Evolutionary conservation across 2,797 vertebrate genomes (phyloP).

Genomic region (Halcyon badia): DNA sequence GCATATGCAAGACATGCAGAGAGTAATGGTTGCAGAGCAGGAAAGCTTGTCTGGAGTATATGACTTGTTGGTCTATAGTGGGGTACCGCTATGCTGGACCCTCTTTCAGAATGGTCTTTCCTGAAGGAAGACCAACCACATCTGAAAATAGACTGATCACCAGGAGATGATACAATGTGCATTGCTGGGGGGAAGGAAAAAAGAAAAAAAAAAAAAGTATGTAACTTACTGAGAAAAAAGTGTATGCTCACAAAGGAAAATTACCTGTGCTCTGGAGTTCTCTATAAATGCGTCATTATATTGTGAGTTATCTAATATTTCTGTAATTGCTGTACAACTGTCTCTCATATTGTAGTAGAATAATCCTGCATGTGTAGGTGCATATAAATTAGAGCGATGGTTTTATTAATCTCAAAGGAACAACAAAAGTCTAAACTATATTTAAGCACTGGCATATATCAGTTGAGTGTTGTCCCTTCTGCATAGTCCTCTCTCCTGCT

Average conservation of each 20-base stretch:
- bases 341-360: not conserved
- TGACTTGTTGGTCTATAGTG: not conserved
- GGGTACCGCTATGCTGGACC: accelerated
- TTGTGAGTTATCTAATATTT: not conserved
- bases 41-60: not conserved
- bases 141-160: not conserved
- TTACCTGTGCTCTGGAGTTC: not conserved
- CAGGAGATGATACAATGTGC: not conserved
- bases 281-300: not conserved
- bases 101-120: not conserved
- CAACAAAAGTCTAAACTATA: not conserved
- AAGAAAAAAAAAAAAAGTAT: not conserved
- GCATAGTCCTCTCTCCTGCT: not conserved
- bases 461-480: not conserved
- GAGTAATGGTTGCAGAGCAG: not conserved
- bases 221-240: not conserved
- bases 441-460: not conserved
- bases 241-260: not conserved
- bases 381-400: not conserved
- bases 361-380: not conserved
- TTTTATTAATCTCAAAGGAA: not conserved
- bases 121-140: not conserved
- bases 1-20: not conserved
- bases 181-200: not conserved
- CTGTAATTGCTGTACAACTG: not conserved